phyloP scores from a whole-genome alignment of 92 coral and sea anemone genomes.

The Desmophyllum pertusum region DNA sequence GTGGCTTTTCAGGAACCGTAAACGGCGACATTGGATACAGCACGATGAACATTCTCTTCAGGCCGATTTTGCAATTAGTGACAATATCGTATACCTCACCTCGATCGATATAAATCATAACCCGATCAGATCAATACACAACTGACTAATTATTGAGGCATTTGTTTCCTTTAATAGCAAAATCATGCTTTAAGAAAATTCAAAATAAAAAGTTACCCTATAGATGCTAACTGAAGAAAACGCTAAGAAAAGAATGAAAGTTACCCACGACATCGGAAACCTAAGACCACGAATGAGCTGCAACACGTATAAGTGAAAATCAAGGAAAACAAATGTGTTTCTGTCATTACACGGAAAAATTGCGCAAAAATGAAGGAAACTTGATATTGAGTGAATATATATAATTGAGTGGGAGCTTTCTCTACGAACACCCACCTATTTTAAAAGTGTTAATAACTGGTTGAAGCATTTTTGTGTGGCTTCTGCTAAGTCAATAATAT shows the following conservation, averaged over 20 bases:
- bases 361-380: no score
- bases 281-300: not conserved
- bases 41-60: constrained; percentile 14
- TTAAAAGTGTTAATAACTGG: constrained; percentile 1
- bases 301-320: not conserved
- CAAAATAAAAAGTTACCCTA: no score
- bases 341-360: not conserved
- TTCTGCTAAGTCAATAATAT: not conserved
- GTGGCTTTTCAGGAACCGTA: no score
- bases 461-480: not conserved
- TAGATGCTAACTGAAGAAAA: no score
- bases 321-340: not conserved
- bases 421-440: not conserved
- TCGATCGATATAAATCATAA: no score
- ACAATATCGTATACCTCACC: no score
- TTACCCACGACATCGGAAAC: not conserved
- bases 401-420: not conserved
- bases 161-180: constrained; percentile 1
- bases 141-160: not conserved
- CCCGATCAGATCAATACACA: not conserved
- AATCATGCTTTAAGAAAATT: no score
- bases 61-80: not conserved
- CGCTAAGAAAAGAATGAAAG: not conserved
- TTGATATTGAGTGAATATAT: no score
- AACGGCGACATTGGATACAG: not conserved